phyloP scores from a whole-genome alignment of 2,113 vertebrate species.

The Dromiciops gliroides region DNA sequence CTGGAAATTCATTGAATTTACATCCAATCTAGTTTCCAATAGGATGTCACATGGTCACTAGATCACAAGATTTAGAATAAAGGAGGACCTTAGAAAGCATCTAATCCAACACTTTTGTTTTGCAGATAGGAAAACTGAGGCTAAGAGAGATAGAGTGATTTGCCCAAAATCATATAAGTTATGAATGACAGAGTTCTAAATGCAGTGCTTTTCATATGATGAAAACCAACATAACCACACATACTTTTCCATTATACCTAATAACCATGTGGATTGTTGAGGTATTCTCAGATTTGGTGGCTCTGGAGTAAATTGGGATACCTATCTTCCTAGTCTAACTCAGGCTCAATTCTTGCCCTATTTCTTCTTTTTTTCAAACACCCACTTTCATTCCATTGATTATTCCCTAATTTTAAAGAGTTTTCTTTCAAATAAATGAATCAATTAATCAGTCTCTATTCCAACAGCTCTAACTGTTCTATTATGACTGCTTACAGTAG shows the following conservation, averaged over 20 bases:
- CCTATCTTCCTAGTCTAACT: background rate
- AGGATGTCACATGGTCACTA: background rate
- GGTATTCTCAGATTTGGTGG: background rate
- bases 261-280: background rate
- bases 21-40: background rate
- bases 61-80: background rate
- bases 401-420: constrained; percentile 18
- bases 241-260: background rate
- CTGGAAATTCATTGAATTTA: background rate
- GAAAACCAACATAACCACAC: background rate
- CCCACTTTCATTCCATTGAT: background rate
- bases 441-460: background rate
- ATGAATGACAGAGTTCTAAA: background rate
- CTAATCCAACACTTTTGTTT: background rate
- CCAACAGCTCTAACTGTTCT: background rate
- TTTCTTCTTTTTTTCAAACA: background rate
- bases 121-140: background rate
- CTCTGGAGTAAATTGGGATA: background rate
- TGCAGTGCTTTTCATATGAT: background rate
- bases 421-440: background rate
- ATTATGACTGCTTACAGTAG: background rate
- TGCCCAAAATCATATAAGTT: background rate
- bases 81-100: background rate
- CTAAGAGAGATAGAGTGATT: background rate
- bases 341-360: background rate